Conservation (phyloP, 2,113 vertebrate genomes). For the Cranoglanis bouderius region DNA sequence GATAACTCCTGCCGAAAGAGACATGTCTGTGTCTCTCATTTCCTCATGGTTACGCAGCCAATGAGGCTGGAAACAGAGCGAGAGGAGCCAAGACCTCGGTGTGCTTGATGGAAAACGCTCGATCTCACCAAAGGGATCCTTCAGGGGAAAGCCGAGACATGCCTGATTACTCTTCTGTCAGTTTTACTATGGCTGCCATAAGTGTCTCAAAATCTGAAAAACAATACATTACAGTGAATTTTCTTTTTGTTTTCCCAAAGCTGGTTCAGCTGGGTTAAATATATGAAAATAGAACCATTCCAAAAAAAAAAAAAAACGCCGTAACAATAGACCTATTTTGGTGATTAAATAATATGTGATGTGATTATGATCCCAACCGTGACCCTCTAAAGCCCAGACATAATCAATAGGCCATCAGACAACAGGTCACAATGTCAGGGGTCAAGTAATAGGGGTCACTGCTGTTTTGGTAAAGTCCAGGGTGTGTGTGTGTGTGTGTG, state of each 20-base stretch:
- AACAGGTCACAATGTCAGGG: slow-evolving; percentile 68
- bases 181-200: slow-evolving; percentile 56
- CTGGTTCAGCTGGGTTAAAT: slow-evolving; percentile 3
- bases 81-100: slow-evolving; percentile 58
- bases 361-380: slow-evolving; percentile 71
- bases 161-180: slow-evolving; percentile 60
- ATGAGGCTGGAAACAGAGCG: slow-evolving; percentile 68
- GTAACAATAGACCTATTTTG: not conserved
- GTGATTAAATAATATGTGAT: slow-evolving; percentile 62
- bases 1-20: slow-evolving; percentile 56
- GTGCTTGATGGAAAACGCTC: slow-evolving; percentile 56
- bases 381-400: slow-evolving; percentile 71
- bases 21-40: slow-evolving; percentile 58
- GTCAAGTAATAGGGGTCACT: slow-evolving; percentile 71
- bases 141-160: slow-evolving; percentile 54
- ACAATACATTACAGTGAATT: not conserved
- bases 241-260: not conserved
- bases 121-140: slow-evolving; percentile 56
- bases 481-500: slow-evolving; percentile 23
- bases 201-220: slow-evolving; percentile 20
- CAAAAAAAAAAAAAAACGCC: not conserved
- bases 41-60: slow-evolving; percentile 68
- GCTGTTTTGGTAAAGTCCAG: slow-evolving; percentile 45
- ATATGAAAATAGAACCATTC: not conserved
- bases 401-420: slow-evolving; percentile 82